These are phyloP conservation scores for Coracopsis vasa DNA, from an alignment of 2,113 vertebrate species.

Conservation along the genomic window DNA sequence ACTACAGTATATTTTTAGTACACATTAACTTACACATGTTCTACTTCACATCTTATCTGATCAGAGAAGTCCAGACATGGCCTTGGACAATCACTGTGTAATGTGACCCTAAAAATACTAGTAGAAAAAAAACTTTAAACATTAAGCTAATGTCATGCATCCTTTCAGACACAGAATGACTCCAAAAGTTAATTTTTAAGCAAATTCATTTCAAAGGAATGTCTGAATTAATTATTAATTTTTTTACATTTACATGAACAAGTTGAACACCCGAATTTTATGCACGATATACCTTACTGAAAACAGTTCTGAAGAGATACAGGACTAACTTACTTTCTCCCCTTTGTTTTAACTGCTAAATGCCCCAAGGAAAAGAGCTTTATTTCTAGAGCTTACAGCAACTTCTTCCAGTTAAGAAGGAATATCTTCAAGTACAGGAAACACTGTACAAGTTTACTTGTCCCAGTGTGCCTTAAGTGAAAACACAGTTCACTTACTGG, in stretches of 20 bases:
- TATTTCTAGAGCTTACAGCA: not conserved
- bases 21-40: not conserved
- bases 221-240: constrained; percentile 48
- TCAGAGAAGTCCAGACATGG: not conserved
- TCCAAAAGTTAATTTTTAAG: constrained; percentile 64
- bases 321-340: not conserved
- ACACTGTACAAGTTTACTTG: rapidly evolving
- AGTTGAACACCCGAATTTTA: rapidly evolving
- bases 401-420: not conserved
- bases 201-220: constrained; percentile 38
- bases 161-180: not conserved
- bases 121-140: not conserved
- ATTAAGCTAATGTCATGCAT: not conserved
- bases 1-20: not conserved
- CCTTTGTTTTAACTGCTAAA: not conserved
- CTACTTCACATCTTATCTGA: not conserved
- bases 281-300: not conserved
- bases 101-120: not conserved
- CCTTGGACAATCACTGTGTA: not conserved
- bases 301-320: not conserved
- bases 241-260: not conserved
- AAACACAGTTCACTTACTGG: not conserved
- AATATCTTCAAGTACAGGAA: not conserved
- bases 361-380: not conserved
- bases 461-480: not conserved